Evolutionary conservation across 53 echinoderm and acorn worm species (phyloP).

Genomic region (Astropecten irregularis): DNA sequence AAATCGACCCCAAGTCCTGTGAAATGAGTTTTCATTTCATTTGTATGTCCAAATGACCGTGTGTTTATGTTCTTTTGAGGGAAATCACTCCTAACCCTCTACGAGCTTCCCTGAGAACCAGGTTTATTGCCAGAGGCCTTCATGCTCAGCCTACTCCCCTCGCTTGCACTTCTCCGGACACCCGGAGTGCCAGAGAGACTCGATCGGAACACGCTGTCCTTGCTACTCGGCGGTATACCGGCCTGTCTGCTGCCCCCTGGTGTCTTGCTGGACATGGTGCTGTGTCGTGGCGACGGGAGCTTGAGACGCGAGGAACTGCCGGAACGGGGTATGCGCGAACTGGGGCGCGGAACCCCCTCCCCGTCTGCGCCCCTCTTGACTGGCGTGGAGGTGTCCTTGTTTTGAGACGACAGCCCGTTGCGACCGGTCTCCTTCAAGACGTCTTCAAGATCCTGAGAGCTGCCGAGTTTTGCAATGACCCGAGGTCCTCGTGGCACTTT

Average conservation of each 20-base stretch:
- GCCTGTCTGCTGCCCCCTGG: constrained; percentile 28
- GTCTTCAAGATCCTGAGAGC: neutral
- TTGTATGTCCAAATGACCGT: too few species aligned
- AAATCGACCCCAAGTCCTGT: too few species aligned
- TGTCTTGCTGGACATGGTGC: neutral
- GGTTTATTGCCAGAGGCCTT: constrained; percentile 1
- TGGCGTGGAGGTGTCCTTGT: neutral
- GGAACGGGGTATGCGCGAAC: constrained; percentile 22
- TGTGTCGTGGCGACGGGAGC: constrained; percentile 8
- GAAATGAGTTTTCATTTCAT: too few species aligned
- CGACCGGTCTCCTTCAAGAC: constrained; percentile 12
- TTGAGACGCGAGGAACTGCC: constrained; percentile 33
- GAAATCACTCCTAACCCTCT: too few species aligned
- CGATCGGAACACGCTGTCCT: neutral
- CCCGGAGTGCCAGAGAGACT: neutral
- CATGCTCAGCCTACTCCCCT: neutral
- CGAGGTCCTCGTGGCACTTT: constrained; percentile 4
- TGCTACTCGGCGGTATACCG: neutral
- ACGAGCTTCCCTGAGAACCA: constrained; percentile 6
- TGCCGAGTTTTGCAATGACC: neutral
- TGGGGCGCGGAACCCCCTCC: neutral
- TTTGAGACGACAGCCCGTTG: neutral
- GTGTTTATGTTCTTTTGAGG: too few species aligned
- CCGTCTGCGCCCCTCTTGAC: neutral
- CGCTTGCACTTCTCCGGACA: neutral